Evolutionary conservation across 2,113 vertebrate species (phyloP).

Genomic region (Tragulus kanchil): DNA sequence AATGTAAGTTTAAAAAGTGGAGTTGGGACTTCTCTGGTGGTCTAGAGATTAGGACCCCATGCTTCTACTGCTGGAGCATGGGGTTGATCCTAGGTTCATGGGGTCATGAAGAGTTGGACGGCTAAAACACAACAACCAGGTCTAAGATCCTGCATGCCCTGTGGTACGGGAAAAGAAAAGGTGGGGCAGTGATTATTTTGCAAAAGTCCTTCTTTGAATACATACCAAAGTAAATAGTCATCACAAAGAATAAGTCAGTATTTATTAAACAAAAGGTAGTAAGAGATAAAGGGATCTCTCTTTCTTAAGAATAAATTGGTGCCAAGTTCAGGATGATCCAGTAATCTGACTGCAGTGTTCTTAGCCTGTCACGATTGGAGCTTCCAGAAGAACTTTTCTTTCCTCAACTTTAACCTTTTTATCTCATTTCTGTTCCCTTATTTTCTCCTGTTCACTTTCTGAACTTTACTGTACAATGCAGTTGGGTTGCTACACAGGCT

Average conservation of each 20-base stretch:
- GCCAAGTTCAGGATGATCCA: neutral
- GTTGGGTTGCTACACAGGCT: neutral
- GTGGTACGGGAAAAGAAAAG: neutral
- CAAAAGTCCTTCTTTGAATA: neutral
- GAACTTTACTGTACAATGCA: neutral
- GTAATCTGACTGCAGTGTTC: neutral
- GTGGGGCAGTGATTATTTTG: neutral
- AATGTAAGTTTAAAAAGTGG: neutral
- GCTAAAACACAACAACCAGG: too few species aligned
- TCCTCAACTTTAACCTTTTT: neutral
- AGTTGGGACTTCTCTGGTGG: neutral
- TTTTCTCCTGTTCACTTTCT: conserved; percentile 32
- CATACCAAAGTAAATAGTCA: neutral
- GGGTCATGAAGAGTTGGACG: too few species aligned
- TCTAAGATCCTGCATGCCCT: neutral
- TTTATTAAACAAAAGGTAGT: neutral
- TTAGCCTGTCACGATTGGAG: neutral
- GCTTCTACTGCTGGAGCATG: neutral
- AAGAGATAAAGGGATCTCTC: neutral
- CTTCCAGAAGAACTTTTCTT: neutral
- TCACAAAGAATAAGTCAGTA: neutral
- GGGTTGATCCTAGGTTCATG: neutral
- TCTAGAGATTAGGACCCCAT: neutral
- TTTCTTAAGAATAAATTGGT: neutral
- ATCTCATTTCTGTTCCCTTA: neutral